phyloP scores from a whole-genome alignment of 2,113 vertebrate genomes.

The Rhinopomastus cyanomelas region DNA sequence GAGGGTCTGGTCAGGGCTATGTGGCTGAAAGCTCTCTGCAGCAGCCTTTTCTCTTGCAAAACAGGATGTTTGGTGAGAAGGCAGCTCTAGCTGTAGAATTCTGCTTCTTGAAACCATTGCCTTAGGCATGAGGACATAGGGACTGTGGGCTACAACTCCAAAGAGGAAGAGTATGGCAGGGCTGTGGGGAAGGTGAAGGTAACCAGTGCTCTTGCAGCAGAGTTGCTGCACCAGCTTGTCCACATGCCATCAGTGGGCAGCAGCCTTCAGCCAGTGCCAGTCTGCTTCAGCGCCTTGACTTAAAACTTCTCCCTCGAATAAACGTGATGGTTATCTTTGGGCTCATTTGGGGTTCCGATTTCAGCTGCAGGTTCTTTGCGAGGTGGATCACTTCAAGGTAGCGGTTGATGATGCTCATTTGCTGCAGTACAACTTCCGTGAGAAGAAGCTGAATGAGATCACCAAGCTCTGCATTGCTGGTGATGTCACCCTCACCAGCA shows the following conservation, averaged over 20 bases:
- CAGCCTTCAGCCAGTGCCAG: background rate
- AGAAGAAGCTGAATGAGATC: constrained; percentile 54
- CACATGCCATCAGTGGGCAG: background rate
- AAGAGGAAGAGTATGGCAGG: background rate
- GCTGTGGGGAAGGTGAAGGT: background rate
- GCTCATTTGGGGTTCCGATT: background rate
- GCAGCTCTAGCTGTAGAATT: accelerated
- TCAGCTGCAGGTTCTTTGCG: constrained; percentile 74
- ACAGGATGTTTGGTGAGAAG: accelerated
- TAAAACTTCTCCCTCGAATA: background rate
- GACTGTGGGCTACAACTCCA: accelerated
- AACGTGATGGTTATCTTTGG: accelerated
- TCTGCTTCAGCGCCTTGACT: accelerated
- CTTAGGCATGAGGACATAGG: background rate
- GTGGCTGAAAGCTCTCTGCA: background rate
- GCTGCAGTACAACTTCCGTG: constrained; percentile 69
- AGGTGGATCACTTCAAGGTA: constrained; percentile 73
- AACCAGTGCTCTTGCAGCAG: background rate
- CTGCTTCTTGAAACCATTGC: background rate
- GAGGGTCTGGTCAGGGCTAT: background rate
- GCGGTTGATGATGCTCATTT: constrained; percentile 63
- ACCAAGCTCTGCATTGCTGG: constrained; percentile 58
- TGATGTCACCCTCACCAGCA: constrained; percentile 66
- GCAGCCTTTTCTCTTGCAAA: background rate
- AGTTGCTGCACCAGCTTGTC: background rate